A percentile compares a stretch with the other conserved stretches of the same genome.
Conservation (phyloP, 2,888 invertebrate species). For the Schizaphis graminum region DNA sequence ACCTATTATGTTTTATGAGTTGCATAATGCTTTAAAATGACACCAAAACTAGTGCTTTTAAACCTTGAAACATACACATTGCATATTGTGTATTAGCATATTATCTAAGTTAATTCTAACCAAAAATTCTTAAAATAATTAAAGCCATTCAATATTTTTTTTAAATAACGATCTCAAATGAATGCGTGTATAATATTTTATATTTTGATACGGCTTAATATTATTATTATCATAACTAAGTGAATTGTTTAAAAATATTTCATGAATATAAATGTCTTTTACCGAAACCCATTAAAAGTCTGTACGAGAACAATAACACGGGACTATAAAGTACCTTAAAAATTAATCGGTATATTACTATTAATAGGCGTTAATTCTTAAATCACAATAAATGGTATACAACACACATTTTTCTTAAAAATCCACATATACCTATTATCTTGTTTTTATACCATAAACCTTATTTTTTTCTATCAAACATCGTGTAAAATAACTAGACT, state of each 20-base stretch:
- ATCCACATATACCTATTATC: not conserved
- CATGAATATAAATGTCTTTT: not conserved
- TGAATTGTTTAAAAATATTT: not conserved
- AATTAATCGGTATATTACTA: not conserved
- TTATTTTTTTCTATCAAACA: not conserved
- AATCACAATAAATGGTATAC: not conserved
- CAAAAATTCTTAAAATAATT: not conserved
- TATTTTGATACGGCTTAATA: not conserved
- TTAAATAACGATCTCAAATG: not conserved
- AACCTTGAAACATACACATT: not conserved
- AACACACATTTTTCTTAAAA: not conserved
- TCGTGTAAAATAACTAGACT: not conserved
- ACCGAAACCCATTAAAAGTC: not conserved
- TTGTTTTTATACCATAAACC: not conserved
- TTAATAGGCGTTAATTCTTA: not conserved
- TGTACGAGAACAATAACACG: not conserved
- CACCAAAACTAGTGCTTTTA: conserved; percentile 6
- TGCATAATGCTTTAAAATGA: not conserved
- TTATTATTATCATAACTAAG: not conserved
- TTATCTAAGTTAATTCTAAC: conserved; percentile 1
- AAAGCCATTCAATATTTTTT: not conserved
- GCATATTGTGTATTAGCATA: not conserved
- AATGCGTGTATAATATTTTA: not conserved
- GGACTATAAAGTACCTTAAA: not conserved
- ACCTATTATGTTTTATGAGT: not conserved